A percentile compares a stretch with the other conserved stretches of the same genome.
phyloP scores from a whole-genome alignment of 2,888 invertebrate species.

The Hedychridium roseum region DNA sequence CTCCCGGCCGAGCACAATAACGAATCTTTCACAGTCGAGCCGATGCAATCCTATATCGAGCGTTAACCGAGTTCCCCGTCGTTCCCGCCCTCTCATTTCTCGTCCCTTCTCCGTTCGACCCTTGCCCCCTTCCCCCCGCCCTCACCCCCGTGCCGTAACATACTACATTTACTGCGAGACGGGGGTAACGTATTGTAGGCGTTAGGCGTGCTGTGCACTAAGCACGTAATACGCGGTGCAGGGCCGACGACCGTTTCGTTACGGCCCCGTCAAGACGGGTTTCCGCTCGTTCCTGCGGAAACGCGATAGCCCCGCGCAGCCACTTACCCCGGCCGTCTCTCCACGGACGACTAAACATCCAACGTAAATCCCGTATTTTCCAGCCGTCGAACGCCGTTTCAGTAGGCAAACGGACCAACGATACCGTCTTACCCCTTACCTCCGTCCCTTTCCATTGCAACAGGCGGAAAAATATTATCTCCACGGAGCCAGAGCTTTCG shows the following conservation, averaged over 20 bases:
- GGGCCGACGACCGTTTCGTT: constrained; percentile 39
- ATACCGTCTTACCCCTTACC: constrained; percentile 25
- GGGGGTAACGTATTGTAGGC: constrained; percentile 33
- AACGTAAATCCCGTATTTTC: constrained; percentile 24
- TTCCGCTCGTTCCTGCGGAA: constrained; percentile 56
- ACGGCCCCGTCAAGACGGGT: constrained; percentile 39
- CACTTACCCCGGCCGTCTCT: constrained; percentile 11
- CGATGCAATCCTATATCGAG: constrained; percentile 24
- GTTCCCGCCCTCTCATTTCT: neutral
- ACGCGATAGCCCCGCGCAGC: constrained; percentile 49
- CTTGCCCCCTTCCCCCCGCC: constrained; percentile 1
- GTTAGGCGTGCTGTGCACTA: constrained; percentile 12
- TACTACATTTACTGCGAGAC: constrained; percentile 39
- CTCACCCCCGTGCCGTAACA: no score
- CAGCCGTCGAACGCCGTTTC: constrained; percentile 5
- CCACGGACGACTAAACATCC: constrained; percentile 14
- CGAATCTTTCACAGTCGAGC: constrained; percentile 43
- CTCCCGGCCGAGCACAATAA: constrained; percentile 35
- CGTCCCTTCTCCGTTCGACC: neutral
- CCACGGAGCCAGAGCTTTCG: no score
- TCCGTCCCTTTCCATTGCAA: constrained; percentile 22
- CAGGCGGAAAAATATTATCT: no score
- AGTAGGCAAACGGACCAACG: no score
- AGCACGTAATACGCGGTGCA: constrained; percentile 19
- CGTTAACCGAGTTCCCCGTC: constrained; percentile 21